Conservation (phyloP, 2,797 vertebrate genomes). For the Poecilia wingei region DNA sequence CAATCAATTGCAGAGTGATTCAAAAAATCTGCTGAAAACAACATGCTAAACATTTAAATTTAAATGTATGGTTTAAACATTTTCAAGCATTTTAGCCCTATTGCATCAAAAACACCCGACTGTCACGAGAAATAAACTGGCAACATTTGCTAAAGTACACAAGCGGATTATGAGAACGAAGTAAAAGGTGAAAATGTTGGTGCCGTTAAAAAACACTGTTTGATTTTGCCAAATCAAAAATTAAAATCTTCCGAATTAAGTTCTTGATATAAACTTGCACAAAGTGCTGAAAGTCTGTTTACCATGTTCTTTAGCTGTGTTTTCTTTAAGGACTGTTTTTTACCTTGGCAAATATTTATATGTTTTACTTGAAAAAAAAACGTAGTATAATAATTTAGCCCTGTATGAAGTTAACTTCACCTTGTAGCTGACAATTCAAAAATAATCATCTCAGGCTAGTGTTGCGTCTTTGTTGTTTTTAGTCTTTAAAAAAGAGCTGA, state of each 20-base stretch:
- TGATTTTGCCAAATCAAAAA: not conserved
- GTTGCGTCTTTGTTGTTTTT: conserved; percentile 4
- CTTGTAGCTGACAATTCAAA: not conserved
- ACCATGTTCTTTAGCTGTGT: not conserved
- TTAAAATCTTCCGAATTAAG: too few relatives aligned
- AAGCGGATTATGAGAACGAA: not conserved
- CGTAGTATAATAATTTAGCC: not conserved
- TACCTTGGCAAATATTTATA: not conserved
- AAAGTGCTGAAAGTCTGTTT: not conserved
- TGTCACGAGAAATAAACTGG: not conserved
- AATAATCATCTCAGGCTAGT: not conserved
- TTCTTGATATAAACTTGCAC: not conserved
- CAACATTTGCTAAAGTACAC: not conserved
- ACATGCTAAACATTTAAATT: not conserved
- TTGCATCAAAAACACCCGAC: not conserved
- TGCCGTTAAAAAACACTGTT: not conserved
- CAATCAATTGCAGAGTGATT: not conserved
- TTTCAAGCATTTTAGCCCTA: not conserved
- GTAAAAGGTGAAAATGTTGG: not conserved
- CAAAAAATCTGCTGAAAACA: not conserved
- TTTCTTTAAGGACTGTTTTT: not conserved
- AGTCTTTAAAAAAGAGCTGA: not conserved
- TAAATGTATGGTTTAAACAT: not conserved
- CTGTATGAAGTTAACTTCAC: not conserved
- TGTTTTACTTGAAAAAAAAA: not conserved